Conservation (phyloP, 2,888 invertebrate species). For the Muschampia staudingeri region DNA sequence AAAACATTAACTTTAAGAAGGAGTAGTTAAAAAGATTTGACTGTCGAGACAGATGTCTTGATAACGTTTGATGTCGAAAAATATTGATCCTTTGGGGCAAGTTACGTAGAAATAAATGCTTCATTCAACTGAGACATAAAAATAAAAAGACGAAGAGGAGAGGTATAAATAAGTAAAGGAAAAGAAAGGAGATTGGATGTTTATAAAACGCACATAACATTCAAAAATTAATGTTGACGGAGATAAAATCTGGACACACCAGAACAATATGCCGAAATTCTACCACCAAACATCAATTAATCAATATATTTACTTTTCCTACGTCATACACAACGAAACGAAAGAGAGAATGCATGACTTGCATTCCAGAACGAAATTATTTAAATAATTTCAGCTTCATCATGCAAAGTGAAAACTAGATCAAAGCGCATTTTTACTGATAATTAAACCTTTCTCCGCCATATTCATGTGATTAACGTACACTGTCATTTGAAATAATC, state of each 20-base stretch:
- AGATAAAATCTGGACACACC: too few relatives aligned
- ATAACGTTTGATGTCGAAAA: too few relatives aligned
- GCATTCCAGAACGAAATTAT: conserved; percentile 9
- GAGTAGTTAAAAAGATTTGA: neutral
- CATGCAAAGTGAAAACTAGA: conserved; percentile 38
- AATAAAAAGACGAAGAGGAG: too few relatives aligned
- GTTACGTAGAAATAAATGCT: too few relatives aligned
- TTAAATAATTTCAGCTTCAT: conserved; percentile 25
- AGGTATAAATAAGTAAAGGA: too few relatives aligned
- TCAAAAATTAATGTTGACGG: too few relatives aligned
- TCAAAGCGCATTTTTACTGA: conserved; percentile 22
- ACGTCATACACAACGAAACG: neutral
- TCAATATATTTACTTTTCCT: neutral
- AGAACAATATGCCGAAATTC: too few relatives aligned
- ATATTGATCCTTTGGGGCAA: neutral
- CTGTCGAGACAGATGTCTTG: too few relatives aligned
- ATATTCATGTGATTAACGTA: conserved; percentile 34
- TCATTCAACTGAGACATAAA: too few relatives aligned
- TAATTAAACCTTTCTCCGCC: conserved; percentile 48
- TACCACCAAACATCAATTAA: neutral
- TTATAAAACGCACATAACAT: too few relatives aligned
- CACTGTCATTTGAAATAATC: conserved; percentile 35
- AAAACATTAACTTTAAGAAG: neutral
- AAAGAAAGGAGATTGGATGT: too few relatives aligned
- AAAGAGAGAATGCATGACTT: conserved; percentile 5